These are phyloP conservation scores for Cephus nigrinus DNA, from an alignment of 2,888 invertebrate genomes.

Conservation along the genomic window DNA sequence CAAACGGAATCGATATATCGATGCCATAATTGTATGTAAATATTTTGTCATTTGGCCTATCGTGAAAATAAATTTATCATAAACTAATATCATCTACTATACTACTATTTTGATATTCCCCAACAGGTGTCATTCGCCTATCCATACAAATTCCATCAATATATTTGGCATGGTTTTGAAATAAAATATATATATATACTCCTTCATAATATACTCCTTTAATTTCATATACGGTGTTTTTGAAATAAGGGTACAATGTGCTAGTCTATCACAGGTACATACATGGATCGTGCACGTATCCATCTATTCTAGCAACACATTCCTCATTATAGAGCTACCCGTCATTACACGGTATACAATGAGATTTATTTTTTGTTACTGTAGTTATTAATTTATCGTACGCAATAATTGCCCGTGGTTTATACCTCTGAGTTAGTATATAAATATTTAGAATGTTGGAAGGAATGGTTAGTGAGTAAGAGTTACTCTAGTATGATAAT, in stretches of 20 bases:
- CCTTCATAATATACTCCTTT: constrained; percentile 1
- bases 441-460: constrained; percentile 17
- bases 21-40: neutral
- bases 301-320: constrained; percentile 18
- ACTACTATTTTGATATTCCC: neutral
- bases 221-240: constrained; percentile 5
- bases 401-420: constrained; percentile 10
- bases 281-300: constrained; percentile 45
- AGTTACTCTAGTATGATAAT: neutral
- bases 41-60: neutral
- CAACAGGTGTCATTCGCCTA: neutral
- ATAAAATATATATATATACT: neutral
- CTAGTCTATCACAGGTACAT: constrained; percentile 57
- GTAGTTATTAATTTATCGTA: constrained; percentile 14
- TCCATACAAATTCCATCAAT: neutral
- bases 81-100: neutral
- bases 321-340: constrained; percentile 15
- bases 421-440: constrained; percentile 15
- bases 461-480: constrained; percentile 22
- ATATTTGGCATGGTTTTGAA: neutral
- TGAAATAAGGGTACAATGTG: constrained; percentile 44
- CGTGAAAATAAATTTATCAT: neutral
- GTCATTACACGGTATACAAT: constrained; percentile 8
- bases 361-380: neutral
- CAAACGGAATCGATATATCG: neutral